phyloP scores from a whole-genome alignment of 2,113 vertebrate genomes.

The Channa maculata region DNA sequence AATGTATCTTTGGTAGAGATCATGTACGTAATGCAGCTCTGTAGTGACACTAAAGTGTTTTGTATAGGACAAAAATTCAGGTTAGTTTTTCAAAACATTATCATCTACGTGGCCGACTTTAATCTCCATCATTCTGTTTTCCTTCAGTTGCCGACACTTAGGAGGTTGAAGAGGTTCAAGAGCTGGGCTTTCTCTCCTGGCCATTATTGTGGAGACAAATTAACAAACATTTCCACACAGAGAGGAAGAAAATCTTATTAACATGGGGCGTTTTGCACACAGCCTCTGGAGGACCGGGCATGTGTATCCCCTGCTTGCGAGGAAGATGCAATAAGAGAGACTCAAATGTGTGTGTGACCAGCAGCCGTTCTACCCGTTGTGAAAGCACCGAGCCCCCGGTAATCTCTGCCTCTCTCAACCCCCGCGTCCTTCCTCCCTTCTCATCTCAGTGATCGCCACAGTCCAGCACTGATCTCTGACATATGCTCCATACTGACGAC shows the following conservation, averaged over 20 bases:
- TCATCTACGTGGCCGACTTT: conserved; percentile 26
- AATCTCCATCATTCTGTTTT: conserved; percentile 45
- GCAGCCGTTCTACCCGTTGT: conserved; percentile 50
- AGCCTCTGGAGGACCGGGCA: conserved; percentile 31
- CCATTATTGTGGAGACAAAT: conserved; percentile 65
- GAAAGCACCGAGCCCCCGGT: conserved; percentile 56
- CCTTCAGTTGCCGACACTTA: conserved; percentile 38
- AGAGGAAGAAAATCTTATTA: conserved; percentile 61
- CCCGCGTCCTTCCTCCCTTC: conserved; percentile 36
- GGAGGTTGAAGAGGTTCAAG: conserved; percentile 61
- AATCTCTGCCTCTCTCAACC: conserved; percentile 57
- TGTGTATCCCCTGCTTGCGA: conserved; percentile 9
- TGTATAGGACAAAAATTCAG: conserved; percentile 13
- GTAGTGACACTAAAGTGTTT: conserved; percentile 24
- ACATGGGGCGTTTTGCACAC: conserved; percentile 43
- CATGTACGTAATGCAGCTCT: neutral
- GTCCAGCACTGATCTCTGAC: conserved; percentile 71
- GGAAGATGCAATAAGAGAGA: conserved; percentile 30
- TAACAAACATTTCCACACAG: conserved; percentile 27
- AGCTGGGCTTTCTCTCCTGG: conserved; percentile 49
- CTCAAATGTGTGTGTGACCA: conserved; percentile 13
- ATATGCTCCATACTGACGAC: conserved; percentile 76
- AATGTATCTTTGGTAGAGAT: too few species aligned
- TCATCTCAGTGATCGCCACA: conserved; percentile 60
- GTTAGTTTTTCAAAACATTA: conserved; percentile 12